phyloP scores from a whole-genome alignment of 35 echinoderm and acorn worm genomes.

The Patiria miniata region DNA sequence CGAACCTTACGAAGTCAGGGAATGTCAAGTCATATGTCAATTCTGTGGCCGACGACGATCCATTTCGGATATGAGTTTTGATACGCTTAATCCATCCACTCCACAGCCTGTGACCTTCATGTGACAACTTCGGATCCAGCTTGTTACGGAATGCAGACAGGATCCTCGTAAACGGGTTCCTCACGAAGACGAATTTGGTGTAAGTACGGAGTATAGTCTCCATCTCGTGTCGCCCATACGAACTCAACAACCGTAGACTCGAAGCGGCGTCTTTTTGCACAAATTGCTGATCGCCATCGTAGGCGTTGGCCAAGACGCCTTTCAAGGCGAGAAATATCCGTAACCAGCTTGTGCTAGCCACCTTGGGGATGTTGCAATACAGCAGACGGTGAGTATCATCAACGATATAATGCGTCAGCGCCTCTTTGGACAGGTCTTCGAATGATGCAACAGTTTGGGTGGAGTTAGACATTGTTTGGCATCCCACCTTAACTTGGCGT shows the following conservation, averaged over 20 bases:
- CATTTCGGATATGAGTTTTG: neutral
- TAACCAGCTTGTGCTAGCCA: conserved; percentile 92
- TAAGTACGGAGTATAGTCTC: conserved; percentile 63
- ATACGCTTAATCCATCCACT: neutral
- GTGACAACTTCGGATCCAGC: conserved; percentile 48
- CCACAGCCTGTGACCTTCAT: conserved; percentile 8
- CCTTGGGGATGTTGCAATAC: conserved; percentile 89
- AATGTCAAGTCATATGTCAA: conserved; percentile 58
- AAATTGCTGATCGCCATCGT: conserved; percentile 60
- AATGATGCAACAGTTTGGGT: neutral
- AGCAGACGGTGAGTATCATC: conserved; percentile 81
- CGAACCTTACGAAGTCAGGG: conserved; percentile 65
- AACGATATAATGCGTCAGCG: conserved; percentile 49
- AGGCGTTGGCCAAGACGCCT: conserved; percentile 39
- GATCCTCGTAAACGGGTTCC: conserved; percentile 81
- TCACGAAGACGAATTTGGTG: conserved; percentile 89
- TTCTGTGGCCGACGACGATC: neutral
- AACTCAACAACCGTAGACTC: conserved; percentile 41
- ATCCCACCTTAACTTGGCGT: neutral
- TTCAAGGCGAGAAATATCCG: conserved; percentile 76
- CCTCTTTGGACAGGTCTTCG: neutral
- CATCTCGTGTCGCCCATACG: conserved; percentile 16
- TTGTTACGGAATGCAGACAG: conserved; percentile 91
- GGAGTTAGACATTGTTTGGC: conserved; percentile 1
- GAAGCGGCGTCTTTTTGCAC: conserved; percentile 40